A percentile compares a stretch with the other conserved stretches of the same genome.
Conservation (phyloP, 23 tunicate species). For the Oikopleura vanhoeffeni region DNA sequence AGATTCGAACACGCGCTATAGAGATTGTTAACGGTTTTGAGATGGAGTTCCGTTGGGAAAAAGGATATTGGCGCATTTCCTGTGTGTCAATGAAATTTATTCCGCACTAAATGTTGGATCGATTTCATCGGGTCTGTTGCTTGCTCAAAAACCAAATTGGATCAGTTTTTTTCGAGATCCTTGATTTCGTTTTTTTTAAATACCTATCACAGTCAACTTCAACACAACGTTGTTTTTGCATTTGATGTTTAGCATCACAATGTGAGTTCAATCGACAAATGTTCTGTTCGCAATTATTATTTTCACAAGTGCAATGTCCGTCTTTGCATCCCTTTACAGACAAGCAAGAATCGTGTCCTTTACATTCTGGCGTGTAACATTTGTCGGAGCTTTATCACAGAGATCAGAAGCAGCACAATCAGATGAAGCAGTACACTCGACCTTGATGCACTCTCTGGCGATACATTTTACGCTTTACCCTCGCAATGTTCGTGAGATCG, state of each 20-base stretch:
- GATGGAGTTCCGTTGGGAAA: no score
- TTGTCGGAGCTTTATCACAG: not conserved
- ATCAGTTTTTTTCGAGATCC: no score
- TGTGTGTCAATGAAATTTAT: no score
- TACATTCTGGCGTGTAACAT: not conserved
- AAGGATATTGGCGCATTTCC: no score
- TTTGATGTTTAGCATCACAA: not conserved
- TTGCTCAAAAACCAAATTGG: no score
- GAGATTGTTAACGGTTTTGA: no score
- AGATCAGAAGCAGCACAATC: not conserved
- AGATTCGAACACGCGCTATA: no score
- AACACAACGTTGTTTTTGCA: not conserved
- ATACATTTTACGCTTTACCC: not conserved
- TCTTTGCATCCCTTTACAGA: not conserved
- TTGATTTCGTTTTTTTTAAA: no score
- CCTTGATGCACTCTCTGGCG: not conserved
- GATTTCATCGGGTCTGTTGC: no score
- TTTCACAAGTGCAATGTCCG: not conserved
- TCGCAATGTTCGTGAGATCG: not conserved
- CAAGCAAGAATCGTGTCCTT: not conserved
- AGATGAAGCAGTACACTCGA: not conserved
- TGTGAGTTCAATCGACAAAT: not conserved
- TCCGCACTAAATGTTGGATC: no score
- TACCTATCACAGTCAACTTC: not conserved
- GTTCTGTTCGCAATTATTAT: not conserved